Conservation (phyloP, 2,113 vertebrate genomes). For the Rousettus leschenaultii region DNA sequence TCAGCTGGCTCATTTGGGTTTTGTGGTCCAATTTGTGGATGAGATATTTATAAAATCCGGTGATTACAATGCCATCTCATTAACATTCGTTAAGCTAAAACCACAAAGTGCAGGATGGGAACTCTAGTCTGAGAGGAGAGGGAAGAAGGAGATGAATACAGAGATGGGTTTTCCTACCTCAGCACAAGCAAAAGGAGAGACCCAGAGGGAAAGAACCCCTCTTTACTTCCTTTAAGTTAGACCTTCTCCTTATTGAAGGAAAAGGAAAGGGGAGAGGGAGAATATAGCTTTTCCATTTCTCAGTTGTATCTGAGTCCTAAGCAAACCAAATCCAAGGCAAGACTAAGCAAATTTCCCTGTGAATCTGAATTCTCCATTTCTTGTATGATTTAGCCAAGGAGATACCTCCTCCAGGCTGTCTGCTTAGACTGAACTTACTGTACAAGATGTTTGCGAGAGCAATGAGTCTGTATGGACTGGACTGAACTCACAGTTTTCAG, state of each 20-base stretch:
- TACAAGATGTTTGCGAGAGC: neutral
- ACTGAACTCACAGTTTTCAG: neutral
- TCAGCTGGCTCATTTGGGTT: slow-evolving; percentile 74
- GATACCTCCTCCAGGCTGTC: neutral
- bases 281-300: neutral
- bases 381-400: neutral
- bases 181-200: neutral
- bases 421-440: neutral
- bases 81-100: slow-evolving; percentile 70
- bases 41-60: slow-evolving; percentile 67
- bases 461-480: neutral
- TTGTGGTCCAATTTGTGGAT: slow-evolving; percentile 74
- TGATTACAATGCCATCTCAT: slow-evolving; percentile 71
- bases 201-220: neutral
- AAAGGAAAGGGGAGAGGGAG: neutral
- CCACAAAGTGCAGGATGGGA: slow-evolving; percentile 62
- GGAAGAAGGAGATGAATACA: neutral
- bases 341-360: neutral
- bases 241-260: neutral
- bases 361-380: neutral
- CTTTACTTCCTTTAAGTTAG: neutral
- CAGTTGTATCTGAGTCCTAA: neutral
- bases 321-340: neutral
- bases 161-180: neutral
- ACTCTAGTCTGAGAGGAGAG: neutral